Evolutionary conservation across 2,888 invertebrate species (phyloP).

Genomic region (Therioaphis trifolii): DNA sequence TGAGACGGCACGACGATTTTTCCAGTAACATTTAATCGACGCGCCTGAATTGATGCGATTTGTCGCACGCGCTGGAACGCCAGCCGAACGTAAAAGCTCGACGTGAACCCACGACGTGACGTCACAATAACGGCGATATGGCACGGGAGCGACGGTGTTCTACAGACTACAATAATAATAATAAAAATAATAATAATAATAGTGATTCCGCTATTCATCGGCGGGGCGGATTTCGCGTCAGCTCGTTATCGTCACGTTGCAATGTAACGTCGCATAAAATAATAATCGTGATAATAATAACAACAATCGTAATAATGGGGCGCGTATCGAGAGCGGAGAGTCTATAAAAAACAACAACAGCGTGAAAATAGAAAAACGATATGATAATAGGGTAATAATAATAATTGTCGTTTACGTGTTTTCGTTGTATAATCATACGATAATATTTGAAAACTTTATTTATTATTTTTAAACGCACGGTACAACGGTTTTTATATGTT

Average conservation of each 20-base stretch:
- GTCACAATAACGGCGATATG: too few species aligned
- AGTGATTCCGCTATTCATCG: not conserved
- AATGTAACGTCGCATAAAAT: not conserved
- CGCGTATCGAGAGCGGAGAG: not conserved
- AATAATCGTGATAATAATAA: too few species aligned
- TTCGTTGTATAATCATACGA: not conserved
- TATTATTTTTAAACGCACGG: not conserved
- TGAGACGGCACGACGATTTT: too few species aligned
- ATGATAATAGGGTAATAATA: not conserved
- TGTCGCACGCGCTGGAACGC: not conserved
- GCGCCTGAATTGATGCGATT: too few species aligned
- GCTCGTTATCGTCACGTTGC: not conserved
- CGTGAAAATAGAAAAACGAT: not conserved
- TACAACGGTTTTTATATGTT: too few species aligned
- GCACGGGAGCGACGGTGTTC: too few species aligned
- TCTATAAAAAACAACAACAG: not conserved
- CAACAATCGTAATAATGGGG: not conserved
- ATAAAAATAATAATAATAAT: too few species aligned
- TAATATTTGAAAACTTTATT: not conserved
- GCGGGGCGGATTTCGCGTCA: not conserved
- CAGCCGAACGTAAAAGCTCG: too few species aligned
- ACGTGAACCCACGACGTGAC: too few species aligned
- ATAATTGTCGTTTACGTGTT: constrained; percentile 6
- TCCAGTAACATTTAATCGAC: too few species aligned
- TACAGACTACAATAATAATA: too few species aligned